These are phyloP conservation scores for Micropoecilia bifurca DNA, from an alignment of 2,797 vertebrate species.

Conservation along the genomic window DNA sequence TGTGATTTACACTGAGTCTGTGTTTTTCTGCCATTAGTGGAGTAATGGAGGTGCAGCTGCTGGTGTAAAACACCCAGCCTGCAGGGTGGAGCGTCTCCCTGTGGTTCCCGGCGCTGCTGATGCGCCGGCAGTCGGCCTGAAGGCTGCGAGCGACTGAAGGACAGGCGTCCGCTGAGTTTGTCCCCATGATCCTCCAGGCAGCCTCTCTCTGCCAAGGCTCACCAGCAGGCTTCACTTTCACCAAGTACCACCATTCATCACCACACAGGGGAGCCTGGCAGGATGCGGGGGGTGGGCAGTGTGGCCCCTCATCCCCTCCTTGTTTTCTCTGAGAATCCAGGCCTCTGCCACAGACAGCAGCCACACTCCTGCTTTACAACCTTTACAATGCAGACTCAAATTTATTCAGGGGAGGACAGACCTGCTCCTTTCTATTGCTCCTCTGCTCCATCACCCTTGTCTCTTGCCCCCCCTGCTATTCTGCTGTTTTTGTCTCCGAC, in stretches of 20 bases:
- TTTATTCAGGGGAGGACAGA: conserved; percentile 74
- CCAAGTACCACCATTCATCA: conserved; percentile 86
- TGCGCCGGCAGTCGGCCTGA: conserved; percentile 51
- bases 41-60: too few species aligned
- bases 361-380: conserved; percentile 78
- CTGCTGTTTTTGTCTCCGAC: conserved; percentile 41
- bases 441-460: conserved; percentile 77
- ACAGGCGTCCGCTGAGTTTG: conserved; percentile 74
- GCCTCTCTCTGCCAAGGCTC: conserved; percentile 74
- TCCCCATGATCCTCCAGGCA: conserved; percentile 75
- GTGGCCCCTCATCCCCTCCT: conserved; percentile 66
- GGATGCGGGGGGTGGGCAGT: conserved; percentile 47
- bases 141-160: conserved; percentile 70
- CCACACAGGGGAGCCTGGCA: conserved; percentile 75
- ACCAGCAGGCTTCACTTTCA: conserved; percentile 84
- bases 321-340: conserved; percentile 75
- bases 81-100: neutral
- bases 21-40: too few species aligned
- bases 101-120: conserved; percentile 24
- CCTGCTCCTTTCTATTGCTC: conserved; percentile 68
- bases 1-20: too few species aligned
- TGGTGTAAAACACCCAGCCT: neutral
- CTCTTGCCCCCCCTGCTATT: conserved; percentile 58
- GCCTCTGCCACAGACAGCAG: conserved; percentile 78
- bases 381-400: conserved; percentile 71